phyloP scores from a whole-genome alignment of 2,888 invertebrate genomes.

The Chrysodeixis includens region DNA sequence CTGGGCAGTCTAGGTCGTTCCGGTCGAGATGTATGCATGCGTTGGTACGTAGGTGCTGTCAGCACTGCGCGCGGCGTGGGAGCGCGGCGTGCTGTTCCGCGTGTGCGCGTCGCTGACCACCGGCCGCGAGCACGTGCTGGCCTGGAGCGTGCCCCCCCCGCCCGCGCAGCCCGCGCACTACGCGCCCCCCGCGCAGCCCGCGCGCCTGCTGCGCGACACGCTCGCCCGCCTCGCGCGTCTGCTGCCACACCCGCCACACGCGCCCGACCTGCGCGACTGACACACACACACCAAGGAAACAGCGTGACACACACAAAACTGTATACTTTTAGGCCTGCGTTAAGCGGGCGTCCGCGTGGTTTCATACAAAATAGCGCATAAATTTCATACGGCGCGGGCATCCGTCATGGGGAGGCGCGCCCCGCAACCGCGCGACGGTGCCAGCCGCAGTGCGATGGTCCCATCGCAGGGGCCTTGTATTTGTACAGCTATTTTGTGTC shows the following conservation, averaged over 20 bases:
- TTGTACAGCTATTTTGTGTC: not conserved
- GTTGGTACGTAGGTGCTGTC: conserved; percentile 88
- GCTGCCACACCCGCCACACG: conserved; percentile 10
- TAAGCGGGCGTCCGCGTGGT: too few species aligned
- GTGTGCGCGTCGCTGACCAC: conserved; percentile 96
- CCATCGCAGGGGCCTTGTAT: too few species aligned
- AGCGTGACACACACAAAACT: too few species aligned
- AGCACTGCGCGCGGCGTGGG: conserved; percentile 94
- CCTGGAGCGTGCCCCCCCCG: conserved; percentile 91
- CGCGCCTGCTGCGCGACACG: conserved; percentile 51
- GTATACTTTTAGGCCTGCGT: too few species aligned
- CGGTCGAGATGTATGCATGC: not conserved
- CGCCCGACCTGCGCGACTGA: not conserved
- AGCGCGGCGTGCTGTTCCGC: conserved; percentile 94
- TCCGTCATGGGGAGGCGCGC: too few species aligned
- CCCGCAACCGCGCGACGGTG: too few species aligned
- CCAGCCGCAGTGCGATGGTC: too few species aligned
- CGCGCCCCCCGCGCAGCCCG: conserved; percentile 60
- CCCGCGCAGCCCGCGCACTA: conserved; percentile 67
- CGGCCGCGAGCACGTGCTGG: conserved; percentile 96
- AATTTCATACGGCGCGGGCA: too few species aligned
- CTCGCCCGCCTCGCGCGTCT: conserved; percentile 45
- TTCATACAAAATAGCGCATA: too few species aligned
- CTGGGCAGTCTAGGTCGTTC: too few species aligned
- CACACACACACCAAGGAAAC: not conserved